Percentiles rank a stretch among this genome's conserved stretches.
Conservation (phyloP, 2,888 invertebrate species). For the Junonia oenone region DNA sequence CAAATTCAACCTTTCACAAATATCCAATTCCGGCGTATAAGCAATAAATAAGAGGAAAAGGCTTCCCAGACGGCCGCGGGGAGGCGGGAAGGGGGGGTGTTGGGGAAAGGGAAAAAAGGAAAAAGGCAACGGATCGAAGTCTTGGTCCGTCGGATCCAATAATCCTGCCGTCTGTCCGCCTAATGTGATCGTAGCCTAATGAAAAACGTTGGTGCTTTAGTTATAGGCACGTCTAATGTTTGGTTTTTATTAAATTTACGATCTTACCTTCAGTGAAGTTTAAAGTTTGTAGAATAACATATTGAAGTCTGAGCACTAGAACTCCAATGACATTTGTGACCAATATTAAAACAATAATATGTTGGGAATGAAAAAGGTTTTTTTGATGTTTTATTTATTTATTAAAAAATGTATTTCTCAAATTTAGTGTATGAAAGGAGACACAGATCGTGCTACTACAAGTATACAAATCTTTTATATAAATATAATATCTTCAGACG, state of each 20-base stretch:
- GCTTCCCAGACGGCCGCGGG: constrained; percentile 66
- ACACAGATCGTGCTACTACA: too few species aligned
- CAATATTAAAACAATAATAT: too few species aligned
- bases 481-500: too few species aligned
- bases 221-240: constrained; percentile 38
- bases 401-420: too few species aligned
- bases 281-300: too few species aligned
- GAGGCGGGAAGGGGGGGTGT: constrained; percentile 42
- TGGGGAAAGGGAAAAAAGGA: constrained; percentile 47
- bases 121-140: constrained; percentile 74
- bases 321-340: too few species aligned
- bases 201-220: constrained; percentile 60
- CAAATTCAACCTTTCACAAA: constrained; percentile 71
- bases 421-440: too few species aligned
- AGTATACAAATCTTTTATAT: too few species aligned
- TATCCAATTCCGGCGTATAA: constrained; percentile 77
- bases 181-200: constrained; percentile 79
- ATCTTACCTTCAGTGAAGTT: too few species aligned
- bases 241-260: background rate
- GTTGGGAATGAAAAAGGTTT: too few species aligned
- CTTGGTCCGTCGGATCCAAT: constrained; percentile 79
- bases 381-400: too few species aligned
- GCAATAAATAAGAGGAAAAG: constrained; percentile 80
- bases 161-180: constrained; percentile 77
- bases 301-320: too few species aligned